Evolutionary conservation across 2,113 vertebrate genomes (phyloP).

Genomic region (Strigops habroptila): DNA sequence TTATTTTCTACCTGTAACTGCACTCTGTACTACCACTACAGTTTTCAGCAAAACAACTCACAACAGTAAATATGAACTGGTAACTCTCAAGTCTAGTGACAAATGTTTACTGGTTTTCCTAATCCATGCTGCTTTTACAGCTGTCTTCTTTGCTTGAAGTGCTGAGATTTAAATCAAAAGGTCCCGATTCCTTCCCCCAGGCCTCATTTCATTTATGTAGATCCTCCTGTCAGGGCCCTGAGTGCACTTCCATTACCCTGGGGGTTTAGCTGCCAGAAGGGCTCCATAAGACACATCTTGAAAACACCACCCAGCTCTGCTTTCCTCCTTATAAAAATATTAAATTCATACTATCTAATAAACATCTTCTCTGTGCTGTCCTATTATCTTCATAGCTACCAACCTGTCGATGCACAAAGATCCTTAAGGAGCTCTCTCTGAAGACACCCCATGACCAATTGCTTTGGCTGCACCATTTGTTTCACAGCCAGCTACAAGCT

Average conservation of each 20-base stretch:
- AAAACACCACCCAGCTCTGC: background rate
- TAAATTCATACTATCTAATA: background rate
- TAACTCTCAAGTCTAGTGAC: background rate
- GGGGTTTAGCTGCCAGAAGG: background rate
- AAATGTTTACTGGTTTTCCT: background rate
- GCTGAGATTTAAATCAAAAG: background rate
- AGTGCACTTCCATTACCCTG: background rate
- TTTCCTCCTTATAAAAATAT: background rate
- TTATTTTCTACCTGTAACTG: background rate
- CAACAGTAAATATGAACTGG: background rate
- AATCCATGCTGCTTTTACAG: background rate
- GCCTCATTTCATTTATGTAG: background rate
- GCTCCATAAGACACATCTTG: background rate
- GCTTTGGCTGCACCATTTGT: background rate
- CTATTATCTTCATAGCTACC: background rate
- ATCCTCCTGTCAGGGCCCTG: background rate
- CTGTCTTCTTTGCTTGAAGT: background rate
- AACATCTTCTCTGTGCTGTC: background rate
- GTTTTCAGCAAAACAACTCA: background rate
- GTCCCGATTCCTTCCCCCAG: background rate
- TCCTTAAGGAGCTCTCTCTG: background rate
- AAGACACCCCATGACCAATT: accelerated
- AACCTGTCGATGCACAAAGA: background rate
- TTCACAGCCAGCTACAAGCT: background rate
- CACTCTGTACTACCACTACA: background rate